Base-by-base conservation (phyloP, 2,797 vertebrate genomes). In the Argyrosomus regius region DNA sequence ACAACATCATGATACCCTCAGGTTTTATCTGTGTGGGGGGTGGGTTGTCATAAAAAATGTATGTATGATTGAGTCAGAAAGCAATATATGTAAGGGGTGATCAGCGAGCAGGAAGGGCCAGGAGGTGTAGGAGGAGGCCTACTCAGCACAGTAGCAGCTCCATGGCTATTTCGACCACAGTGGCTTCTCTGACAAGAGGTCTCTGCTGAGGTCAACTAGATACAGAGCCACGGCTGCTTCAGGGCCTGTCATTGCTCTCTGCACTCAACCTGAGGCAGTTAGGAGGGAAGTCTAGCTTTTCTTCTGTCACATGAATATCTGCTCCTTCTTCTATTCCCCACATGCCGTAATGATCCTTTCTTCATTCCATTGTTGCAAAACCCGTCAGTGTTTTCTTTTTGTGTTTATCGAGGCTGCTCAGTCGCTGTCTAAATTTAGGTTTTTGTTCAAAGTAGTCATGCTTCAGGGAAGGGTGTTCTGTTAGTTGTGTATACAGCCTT, bases 161-260 rank as follows among this genome's bases (percentile, higher is more conserved):
- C 45, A 4, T 13, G 56, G 53, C 64, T 43, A 48, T 60, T 76
- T 79, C n/a, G 16, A 69, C 74, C 78, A 57, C 56, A 5, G 69
- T 52, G 48, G 31, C 68, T 63, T 70, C 64, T 83, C 53, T 85
- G 88, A 91, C 86, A 89, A 85, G 56, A 87, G 86, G 85, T 89
- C 83, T 84, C 64, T 20, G 72, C 46, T 62, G 58, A 85, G 89
- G 91, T 94, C 89, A 93, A 93, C 83, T 67, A 89, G 68, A 91
- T 92, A 89, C 88, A 85, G 65, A 86, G 65, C 77, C 53, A 46
- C 11, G 58, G 61, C 75, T 80, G 69, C 81, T 84, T 66, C 73
- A 54, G 78, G 75, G 57, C 62, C 73, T 35, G 9, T 72, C 53
- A 17, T 59, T 20, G 54, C 69, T 67, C 58, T 5, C 10, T 35